phyloP scores from a whole-genome alignment of 2,797 vertebrate species.

The Lerista edwardsae region DNA sequence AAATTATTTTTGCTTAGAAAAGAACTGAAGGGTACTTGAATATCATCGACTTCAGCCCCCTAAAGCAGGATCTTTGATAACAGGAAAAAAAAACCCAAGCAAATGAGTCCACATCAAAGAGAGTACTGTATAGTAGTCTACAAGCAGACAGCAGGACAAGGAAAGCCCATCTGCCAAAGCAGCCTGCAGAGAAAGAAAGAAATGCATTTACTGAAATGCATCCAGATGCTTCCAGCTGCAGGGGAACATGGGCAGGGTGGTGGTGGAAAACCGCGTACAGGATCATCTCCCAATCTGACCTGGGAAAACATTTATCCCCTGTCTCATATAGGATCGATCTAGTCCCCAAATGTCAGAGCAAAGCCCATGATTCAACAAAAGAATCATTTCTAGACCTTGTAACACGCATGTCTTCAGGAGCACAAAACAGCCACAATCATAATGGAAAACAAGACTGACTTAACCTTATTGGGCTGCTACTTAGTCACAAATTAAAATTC shows the following conservation, averaged over 20 bases:
- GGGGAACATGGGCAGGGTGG: background rate
- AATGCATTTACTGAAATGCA: constrained; percentile 4
- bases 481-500: background rate
- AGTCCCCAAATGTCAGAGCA: background rate
- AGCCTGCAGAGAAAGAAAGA: background rate
- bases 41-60: background rate
- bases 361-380: background rate
- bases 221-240: background rate
- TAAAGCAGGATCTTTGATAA: background rate
- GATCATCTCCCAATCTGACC: background rate
- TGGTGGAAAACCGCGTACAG: no score
- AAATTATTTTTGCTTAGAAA: background rate
- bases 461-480: background rate
- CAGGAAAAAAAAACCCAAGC: background rate
- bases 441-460: background rate
- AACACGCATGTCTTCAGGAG: no score
- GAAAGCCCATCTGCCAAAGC: constrained; percentile 13
- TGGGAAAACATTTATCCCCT: background rate
- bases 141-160: constrained; percentile 8
- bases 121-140: background rate
- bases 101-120: background rate
- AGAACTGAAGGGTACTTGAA: background rate
- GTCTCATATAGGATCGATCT: background rate
- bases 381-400: background rate
- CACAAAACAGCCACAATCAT: background rate